phyloP scores from a whole-genome alignment of 2,888 invertebrate species.

The Pristionchus japonicus region DNA sequence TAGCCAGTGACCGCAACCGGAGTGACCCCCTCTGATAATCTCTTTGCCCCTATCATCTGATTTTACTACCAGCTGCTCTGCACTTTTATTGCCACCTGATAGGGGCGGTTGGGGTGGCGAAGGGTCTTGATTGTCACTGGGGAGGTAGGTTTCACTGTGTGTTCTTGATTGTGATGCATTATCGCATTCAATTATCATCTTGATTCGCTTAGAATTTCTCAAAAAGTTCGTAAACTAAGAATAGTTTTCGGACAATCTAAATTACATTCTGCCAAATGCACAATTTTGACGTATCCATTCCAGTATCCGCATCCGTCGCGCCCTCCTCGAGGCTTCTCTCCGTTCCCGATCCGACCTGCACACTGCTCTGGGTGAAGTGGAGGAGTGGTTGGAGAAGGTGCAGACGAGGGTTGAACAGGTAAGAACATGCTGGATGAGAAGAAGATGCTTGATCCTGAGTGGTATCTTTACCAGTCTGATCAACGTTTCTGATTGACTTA shows the following conservation, averaged over 20 bases:
- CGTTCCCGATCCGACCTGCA: slow-evolving; percentile 73
- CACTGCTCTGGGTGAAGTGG: slow-evolving; percentile 72
- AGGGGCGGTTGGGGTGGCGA: background rate
- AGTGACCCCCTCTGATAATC: background rate
- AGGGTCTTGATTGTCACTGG: background rate
- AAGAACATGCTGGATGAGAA: background rate
- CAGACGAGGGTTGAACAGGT: slow-evolving; percentile 52
- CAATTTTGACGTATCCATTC: background rate
- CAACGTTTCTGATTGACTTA: no score
- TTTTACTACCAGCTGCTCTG: background rate
- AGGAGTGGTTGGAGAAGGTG: slow-evolving; percentile 67
- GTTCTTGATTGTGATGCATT: background rate
- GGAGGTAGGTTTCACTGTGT: background rate
- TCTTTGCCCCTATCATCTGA: slow-evolving; percentile 3
- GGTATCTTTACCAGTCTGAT: no score
- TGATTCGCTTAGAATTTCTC: no score
- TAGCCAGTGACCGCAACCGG: background rate
- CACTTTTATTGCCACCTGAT: background rate
- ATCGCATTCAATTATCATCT: no score
- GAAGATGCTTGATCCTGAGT: background rate
- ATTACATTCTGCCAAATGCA: no score
- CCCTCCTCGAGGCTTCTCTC: slow-evolving; percentile 73
- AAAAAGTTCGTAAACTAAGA: no score
- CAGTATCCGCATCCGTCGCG: slow-evolving; percentile 67
- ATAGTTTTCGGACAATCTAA: no score